Percentiles rank a stretch among this genome's conserved stretches.
Conservation (phyloP, 2,888 invertebrate genomes). For the Synergus gifuensis region DNA sequence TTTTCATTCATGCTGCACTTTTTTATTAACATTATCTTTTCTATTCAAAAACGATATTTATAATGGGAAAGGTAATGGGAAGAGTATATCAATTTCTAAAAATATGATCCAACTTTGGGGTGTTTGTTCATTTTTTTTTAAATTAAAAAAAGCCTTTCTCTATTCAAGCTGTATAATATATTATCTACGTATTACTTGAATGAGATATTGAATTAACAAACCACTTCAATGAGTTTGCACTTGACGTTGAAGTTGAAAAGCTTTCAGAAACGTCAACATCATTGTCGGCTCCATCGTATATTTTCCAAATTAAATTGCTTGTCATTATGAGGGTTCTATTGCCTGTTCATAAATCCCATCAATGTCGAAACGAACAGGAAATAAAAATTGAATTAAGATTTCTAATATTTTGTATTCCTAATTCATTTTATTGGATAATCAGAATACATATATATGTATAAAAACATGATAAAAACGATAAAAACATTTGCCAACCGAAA, state of each 20-base stretch:
- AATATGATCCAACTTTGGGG: too few relatives aligned
- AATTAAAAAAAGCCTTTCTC: too few relatives aligned
- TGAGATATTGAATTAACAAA: constrained; percentile 14
- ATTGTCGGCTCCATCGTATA: not conserved
- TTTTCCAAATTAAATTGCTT: constrained; percentile 11
- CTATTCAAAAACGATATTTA: not conserved
- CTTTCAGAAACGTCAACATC: constrained; percentile 35
- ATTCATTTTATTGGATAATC: too few relatives aligned
- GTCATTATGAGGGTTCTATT: not conserved
- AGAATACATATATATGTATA: not conserved
- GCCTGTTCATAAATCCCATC: not conserved
- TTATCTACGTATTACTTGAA: constrained; percentile 13
- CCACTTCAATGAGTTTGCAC: constrained; percentile 27
- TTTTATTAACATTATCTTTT: not conserved
- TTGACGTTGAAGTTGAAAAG: constrained; percentile 25
- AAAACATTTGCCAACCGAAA: not conserved
- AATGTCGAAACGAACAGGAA: not conserved
- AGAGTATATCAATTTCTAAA: too few relatives aligned
- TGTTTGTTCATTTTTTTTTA: too few relatives aligned
- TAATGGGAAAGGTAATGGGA: not conserved
- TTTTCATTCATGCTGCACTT: not conserved
- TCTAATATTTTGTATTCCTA: not conserved
- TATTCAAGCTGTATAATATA: not conserved
- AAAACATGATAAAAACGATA: fast-evolving
- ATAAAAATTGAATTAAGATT: not conserved